Base-by-base conservation (phyloP, 1,140 invertebrate genomes). In the Mamestra configurata region DNA sequence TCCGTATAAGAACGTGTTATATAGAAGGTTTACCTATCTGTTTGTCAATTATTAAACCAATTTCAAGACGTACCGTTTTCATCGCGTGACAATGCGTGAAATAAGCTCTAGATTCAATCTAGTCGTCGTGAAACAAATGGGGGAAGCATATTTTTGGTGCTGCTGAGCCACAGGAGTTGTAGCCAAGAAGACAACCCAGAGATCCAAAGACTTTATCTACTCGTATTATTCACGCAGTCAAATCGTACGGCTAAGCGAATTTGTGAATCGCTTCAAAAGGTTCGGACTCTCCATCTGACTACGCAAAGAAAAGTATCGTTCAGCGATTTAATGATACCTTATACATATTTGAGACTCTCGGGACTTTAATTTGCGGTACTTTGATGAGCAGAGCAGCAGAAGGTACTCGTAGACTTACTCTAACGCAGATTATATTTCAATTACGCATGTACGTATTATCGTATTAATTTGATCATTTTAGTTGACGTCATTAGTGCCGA, bases 241-340 rank as follows among this genome's bases (percentile, higher is more conserved):
- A 79, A 73, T 61, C 37, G 55, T 61, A 40, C 13, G 53, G 37
- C 46, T 73, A 31, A 79, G 78, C 78, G 22, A 79, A 64, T 79
- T 73, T 66, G 73, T 73, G 77, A 79, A 79, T 61, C 49, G n/a
- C 37, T 49, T 61, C 15, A 53, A 68, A 73, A 66, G 78, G 71
- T 66, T 40, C 49, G 22, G 35, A 20, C 43, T 40, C 71, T 73
- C 76, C 70, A 80, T 80, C 72, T 80, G 46, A 68, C 76, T 76
- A 64, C 20, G 70, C 49, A 61, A 18, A 51, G 59, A 79, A 79
- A 75, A 76, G 70, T 71, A 68, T 51, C 6, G 59, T 31, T 20
- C 27, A 68, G 46, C 35, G 71, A 57, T 70, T 75, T 68, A 57
- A 55, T 71, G 57, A 49, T 64, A 61, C 24, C 5, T 31, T 64